Conservation (phyloP, 2,113 vertebrate species). For the Talpa occidentalis region DNA sequence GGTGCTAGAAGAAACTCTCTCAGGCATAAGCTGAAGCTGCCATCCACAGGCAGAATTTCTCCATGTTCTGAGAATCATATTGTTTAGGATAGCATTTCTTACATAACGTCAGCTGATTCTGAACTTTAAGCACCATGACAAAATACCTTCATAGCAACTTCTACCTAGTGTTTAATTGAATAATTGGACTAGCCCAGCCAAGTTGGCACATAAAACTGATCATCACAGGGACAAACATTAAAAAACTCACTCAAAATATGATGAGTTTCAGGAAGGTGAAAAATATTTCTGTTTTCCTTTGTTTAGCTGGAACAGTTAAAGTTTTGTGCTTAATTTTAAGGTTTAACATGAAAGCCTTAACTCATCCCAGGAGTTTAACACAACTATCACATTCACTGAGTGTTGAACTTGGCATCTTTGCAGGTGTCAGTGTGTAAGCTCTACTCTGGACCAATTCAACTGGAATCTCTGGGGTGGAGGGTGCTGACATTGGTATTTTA, state of each 20-base stretch:
- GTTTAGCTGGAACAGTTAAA: neutral
- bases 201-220: neutral
- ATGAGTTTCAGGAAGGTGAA: neutral
- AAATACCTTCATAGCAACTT: neutral
- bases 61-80: neutral
- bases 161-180: neutral
- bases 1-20: neutral
- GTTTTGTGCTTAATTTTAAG: conserved; percentile 23
- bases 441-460: neutral
- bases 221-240: neutral
- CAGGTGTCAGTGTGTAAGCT: neutral
- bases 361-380: neutral
- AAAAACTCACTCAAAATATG: neutral
- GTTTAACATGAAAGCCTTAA: neutral
- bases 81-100: neutral
- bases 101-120: neutral
- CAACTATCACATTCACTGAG: neutral
- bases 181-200: neutral
- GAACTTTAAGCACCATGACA: neutral
- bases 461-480: neutral
- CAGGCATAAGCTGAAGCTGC: neutral
- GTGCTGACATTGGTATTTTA: neutral
- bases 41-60: neutral
- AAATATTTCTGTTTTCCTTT: neutral
- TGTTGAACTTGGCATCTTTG: neutral